Conservation (phyloP, 2,797 vertebrate genomes). For the Melanogrammus aeglefinus region DNA sequence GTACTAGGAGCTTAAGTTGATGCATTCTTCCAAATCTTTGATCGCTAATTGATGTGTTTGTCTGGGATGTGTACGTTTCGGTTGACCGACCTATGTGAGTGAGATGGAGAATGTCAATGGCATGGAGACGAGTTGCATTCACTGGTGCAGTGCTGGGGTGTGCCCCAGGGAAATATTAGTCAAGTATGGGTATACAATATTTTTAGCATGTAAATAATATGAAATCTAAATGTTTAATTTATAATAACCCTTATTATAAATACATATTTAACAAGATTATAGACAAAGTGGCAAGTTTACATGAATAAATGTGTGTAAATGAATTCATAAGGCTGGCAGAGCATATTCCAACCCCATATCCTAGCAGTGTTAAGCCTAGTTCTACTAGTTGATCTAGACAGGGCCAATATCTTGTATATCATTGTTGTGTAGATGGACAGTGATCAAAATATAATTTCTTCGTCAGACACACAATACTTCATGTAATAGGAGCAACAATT, state of each 20-base stretch:
- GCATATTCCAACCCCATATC: not conserved
- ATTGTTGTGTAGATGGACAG: not conserved
- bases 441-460: not conserved
- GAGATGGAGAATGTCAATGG: no score
- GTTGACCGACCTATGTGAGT: no score
- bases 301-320: not conserved
- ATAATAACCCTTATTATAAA: not conserved
- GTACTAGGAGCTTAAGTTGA: no score
- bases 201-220: not conserved
- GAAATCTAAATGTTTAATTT: not conserved
- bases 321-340: not conserved
- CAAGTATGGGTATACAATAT: no score
- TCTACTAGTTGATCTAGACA: not conserved
- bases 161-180: no score
- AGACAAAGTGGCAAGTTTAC: no score
- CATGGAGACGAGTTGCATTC: no score
- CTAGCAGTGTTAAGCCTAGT: not conserved
- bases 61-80: no score
- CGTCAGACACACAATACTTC: not conserved
- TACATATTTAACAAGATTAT: not conserved
- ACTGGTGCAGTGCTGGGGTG: no score
- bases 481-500: not conserved
- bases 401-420: not conserved
- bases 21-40: no score
- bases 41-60: no score